phyloP scores from a whole-genome alignment of 2,113 vertebrate species.

The Lasiurus borealis region DNA sequence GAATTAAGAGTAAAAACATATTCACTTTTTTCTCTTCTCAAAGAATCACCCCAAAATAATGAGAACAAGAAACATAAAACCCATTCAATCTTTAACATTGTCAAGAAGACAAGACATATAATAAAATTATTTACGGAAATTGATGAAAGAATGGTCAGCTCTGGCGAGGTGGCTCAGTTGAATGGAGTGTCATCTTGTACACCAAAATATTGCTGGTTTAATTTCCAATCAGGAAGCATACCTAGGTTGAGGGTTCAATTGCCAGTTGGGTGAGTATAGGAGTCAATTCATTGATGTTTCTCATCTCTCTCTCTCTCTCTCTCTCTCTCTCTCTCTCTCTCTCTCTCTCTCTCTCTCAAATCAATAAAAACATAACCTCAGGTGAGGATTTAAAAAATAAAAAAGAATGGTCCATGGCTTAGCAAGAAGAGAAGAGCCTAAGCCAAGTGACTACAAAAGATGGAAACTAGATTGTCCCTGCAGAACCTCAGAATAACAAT shows the following conservation, averaged over 20 bases:
- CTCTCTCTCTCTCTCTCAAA: too few relatives aligned
- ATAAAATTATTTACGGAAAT: not conserved
- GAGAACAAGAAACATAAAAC: slow-evolving; percentile 24
- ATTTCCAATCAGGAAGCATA: too few relatives aligned
- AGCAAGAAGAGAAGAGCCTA: not conserved
- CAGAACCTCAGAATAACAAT: not conserved
- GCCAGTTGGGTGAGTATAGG: too few relatives aligned
- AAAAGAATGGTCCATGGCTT: not conserved
- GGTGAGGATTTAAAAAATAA: too few relatives aligned
- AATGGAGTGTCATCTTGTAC: too few relatives aligned
- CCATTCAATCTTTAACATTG: not conserved
- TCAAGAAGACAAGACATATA: not conserved
- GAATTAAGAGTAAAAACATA: not conserved
- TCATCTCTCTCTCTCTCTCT: too few relatives aligned
- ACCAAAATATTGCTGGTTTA: too few relatives aligned
- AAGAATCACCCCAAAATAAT: not conserved
- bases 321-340: too few relatives aligned
- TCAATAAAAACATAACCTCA: too few relatives aligned
- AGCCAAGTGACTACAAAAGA: not conserved
- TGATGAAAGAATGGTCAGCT: not conserved
- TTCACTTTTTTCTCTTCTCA: slow-evolving; percentile 5
- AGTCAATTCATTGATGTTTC: too few relatives aligned
- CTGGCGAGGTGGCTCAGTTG: too few relatives aligned
- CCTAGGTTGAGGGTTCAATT: too few relatives aligned
- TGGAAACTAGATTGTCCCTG: not conserved